phyloP scores from a whole-genome alignment of 1,140 invertebrate species.

The Sitobion miscanthi region DNA sequence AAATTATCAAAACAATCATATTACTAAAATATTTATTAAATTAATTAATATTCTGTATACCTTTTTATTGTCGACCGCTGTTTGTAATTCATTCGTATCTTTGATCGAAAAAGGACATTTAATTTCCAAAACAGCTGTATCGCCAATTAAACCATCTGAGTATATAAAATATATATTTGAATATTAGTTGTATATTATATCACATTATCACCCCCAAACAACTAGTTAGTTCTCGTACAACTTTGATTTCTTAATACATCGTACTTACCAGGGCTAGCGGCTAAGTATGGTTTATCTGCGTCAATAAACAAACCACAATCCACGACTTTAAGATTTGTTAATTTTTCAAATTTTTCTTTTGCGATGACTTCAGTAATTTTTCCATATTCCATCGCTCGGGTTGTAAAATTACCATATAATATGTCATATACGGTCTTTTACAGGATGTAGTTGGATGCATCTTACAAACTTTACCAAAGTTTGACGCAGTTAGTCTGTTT shows the following conservation, averaged over 20 bases:
- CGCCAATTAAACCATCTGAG: not conserved
- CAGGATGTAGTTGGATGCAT: constrained; percentile 1
- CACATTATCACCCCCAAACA: too few species aligned
- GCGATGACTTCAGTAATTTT: not conserved
- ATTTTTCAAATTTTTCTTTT: too few species aligned
- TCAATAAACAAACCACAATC: constrained; percentile 38
- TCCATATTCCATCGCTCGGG: not conserved
- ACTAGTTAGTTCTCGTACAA: too few species aligned
- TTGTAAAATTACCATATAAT: not conserved
- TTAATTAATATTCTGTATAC: constrained; percentile 2
- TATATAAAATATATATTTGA: not conserved
- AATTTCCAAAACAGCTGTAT: not conserved
- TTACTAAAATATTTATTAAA: constrained; percentile 2
- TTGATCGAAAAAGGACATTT: constrained; percentile 20
- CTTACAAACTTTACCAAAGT: constrained; percentile 25
- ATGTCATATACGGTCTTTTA: constrained; percentile 20
- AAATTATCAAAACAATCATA: not conserved
- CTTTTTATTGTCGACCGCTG: not conserved
- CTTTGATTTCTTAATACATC: too few species aligned
- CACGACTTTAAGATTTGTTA: not conserved
- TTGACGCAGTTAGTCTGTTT: constrained; percentile 40
- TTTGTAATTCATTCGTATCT: not conserved
- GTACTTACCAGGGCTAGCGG: constrained; percentile 11
- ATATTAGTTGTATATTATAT: too few species aligned
- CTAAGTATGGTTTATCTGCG: not conserved